Conservation (phyloP, 1,140 invertebrate genomes). For the Diploscapter pachys region DNA sequence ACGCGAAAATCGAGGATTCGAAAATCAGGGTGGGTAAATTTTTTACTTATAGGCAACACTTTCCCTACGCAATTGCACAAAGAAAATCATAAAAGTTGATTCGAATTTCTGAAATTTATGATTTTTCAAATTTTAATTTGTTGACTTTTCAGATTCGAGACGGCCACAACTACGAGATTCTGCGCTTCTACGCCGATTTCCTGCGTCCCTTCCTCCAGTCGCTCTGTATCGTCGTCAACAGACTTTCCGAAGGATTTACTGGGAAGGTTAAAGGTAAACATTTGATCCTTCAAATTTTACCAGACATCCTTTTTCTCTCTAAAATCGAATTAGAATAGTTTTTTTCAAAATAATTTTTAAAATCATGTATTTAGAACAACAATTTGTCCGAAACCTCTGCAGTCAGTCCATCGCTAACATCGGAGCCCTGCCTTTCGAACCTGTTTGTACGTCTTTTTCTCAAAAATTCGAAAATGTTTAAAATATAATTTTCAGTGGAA, state of each 20-base stretch:
- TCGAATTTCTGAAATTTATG: too few relatives aligned
- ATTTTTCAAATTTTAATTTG: too few relatives aligned
- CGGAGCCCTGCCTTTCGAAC: conserved; percentile 11
- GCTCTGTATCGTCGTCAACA: conserved; percentile 19
- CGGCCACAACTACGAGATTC: conserved; percentile 9
- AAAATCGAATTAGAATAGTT: too few relatives aligned
- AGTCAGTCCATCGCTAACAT: neutral
- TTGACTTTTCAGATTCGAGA: conserved; percentile 11
- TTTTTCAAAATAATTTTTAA: too few relatives aligned
- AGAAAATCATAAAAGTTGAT: too few relatives aligned
- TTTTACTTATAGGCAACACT: too few relatives aligned
- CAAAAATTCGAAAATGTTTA: too few relatives aligned
- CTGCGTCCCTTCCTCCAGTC: conserved; percentile 36
- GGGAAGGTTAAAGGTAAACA: conserved; percentile 6
- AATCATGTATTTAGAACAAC: too few relatives aligned
- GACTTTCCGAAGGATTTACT: conserved; percentile 6
- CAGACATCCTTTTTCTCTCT: conserved; percentile 2
- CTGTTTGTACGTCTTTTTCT: conserved; percentile 13
- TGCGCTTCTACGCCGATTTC: conserved; percentile 33
- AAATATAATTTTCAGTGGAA: conserved; percentile 21
- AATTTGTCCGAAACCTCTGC: too few relatives aligned
- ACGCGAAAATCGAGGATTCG: too few relatives aligned
- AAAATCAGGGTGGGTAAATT: too few relatives aligned
- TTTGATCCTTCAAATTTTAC: conserved; percentile 17
- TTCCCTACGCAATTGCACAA: too few relatives aligned